Conservation (phyloP, 2,797 vertebrate genomes). For the Coluber constrictor region DNA sequence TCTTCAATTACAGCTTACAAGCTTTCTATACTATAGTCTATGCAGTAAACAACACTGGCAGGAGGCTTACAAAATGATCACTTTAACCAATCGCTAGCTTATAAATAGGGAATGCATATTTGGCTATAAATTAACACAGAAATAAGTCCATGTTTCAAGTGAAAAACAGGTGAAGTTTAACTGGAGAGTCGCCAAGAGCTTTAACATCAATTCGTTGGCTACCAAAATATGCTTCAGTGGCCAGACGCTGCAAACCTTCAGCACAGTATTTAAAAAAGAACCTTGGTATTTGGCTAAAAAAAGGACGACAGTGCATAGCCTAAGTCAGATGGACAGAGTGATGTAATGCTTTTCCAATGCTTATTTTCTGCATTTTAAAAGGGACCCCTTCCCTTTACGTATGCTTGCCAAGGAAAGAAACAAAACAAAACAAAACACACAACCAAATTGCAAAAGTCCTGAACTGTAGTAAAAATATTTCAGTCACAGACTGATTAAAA, state of each 20-base stretch:
- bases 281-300: conserved; percentile 55
- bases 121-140: conserved; percentile 65
- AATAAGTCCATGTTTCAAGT: conserved; percentile 48
- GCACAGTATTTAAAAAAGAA: conserved; percentile 54
- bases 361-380: conserved; percentile 63
- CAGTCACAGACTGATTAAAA: conserved; percentile 71
- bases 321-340: conserved; percentile 62
- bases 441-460: conserved; percentile 64
- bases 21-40: conserved; percentile 71
- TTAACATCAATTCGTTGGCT: conserved; percentile 44
- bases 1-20: conserved; percentile 71
- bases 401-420: conserved; percentile 55
- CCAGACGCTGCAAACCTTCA: conserved; percentile 58
- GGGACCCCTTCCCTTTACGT: conserved; percentile 66
- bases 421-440: conserved; percentile 44
- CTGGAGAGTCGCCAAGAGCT: conserved; percentile 54
- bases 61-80: conserved; percentile 56
- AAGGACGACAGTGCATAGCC: conserved; percentile 56
- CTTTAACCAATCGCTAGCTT: conserved; percentile 54
- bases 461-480: conserved; percentile 68
- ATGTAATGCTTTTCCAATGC: conserved; percentile 61
- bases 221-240: conserved; percentile 59
- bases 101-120: conserved; percentile 62
- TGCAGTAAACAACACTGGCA: conserved; percentile 58
- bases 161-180: conserved; percentile 56